phyloP scores from a whole-genome alignment of 2,888 invertebrate genomes.

The Phania funesta region DNA sequence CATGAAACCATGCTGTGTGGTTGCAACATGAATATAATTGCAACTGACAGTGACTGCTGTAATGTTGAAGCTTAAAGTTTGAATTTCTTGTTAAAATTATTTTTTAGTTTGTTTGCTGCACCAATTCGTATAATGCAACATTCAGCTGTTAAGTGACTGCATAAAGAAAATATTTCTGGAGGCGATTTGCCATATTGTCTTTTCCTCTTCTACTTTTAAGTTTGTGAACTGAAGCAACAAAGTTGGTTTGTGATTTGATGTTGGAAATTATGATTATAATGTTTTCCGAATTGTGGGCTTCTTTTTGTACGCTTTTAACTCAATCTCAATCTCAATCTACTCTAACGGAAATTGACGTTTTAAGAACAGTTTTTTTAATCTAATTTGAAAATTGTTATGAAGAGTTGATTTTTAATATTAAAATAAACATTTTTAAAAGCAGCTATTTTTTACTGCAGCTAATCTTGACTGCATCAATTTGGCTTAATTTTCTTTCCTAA shows the following conservation, averaged over 20 bases:
- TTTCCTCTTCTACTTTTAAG: background rate
- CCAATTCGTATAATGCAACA: background rate
- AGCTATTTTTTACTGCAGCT: too few species aligned
- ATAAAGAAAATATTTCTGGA: slow-evolving; percentile 11
- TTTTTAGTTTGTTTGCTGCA: slow-evolving; percentile 5
- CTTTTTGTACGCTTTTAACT: slow-evolving; percentile 2
- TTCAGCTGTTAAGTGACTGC: background rate
- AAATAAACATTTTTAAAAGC: background rate
- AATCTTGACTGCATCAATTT: too few species aligned
- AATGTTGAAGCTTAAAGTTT: slow-evolving; percentile 43
- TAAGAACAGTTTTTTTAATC: background rate
- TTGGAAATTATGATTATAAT: slow-evolving; percentile 41
- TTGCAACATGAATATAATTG: slow-evolving; percentile 34
- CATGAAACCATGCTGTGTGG: background rate
- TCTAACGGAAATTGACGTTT: slow-evolving; percentile 55
- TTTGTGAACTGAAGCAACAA: background rate
- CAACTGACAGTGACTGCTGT: slow-evolving; percentile 45
- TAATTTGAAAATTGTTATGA: background rate
- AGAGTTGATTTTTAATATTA: background rate
- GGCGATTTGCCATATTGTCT: slow-evolving; percentile 1
- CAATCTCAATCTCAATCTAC: slow-evolving; percentile 6
- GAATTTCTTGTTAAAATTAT: slow-evolving; percentile 7
- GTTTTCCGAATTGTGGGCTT: slow-evolving; percentile 52
- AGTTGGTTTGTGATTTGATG: background rate
- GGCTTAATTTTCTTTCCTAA: too few species aligned